Conservation (phyloP, 2,113 vertebrate species). For the Aphyosemion australe region DNA sequence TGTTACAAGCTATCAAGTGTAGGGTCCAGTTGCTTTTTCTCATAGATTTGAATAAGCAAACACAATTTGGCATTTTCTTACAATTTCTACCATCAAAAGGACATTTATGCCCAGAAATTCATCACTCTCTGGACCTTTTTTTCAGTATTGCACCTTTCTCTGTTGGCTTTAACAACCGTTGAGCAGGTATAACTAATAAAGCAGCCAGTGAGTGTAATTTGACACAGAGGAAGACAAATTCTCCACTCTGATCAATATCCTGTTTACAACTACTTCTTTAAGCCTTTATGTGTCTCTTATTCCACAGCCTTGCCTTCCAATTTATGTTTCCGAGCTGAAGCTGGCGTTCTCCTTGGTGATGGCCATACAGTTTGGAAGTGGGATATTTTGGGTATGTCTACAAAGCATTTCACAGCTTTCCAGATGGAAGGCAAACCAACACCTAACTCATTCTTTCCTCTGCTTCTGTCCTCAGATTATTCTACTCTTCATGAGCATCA, state of each 20-base stretch:
- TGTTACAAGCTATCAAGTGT: too few relatives aligned
- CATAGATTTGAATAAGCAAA: too few relatives aligned
- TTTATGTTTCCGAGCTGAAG: conserved; percentile 70
- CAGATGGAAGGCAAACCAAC: too few relatives aligned
- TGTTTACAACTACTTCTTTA: neutral
- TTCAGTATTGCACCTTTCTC: neutral
- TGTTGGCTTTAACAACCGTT: neutral
- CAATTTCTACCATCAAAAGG: too few relatives aligned
- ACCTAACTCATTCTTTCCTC: neutral
- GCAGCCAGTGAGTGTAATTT: neutral
- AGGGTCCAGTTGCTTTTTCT: too few relatives aligned
- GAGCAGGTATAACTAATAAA: neutral
- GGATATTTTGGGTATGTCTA: conserved; percentile 66
- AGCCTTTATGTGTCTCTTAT: neutral
- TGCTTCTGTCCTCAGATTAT: conserved; percentile 47
- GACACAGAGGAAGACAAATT: neutral
- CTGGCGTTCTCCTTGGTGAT: conserved; percentile 66
- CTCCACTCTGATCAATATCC: conserved; percentile 7
- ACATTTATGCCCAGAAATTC: too few relatives aligned
- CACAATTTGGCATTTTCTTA: too few relatives aligned
- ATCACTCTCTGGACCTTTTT: neutral
- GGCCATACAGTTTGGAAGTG: conserved; percentile 72
- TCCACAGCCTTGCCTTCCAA: conserved; percentile 65
- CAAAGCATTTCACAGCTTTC: too few relatives aligned
- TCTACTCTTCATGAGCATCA: conserved; percentile 70